Base-by-base conservation (phyloP, 2,888 invertebrate genomes). In the Priocnemis perturbator region DNA sequence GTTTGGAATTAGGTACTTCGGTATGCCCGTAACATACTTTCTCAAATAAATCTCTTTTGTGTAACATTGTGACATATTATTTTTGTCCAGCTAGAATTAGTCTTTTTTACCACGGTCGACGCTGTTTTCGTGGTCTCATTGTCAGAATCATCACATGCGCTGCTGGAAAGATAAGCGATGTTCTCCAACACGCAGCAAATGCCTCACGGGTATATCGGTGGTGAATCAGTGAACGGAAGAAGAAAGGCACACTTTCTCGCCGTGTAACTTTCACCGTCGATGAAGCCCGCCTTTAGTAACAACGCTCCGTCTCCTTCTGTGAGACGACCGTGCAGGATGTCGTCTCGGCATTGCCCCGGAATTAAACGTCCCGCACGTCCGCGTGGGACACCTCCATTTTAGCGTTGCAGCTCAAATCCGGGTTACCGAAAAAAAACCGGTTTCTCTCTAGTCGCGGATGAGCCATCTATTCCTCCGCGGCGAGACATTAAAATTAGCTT, bases 221-320 rank as follows among this genome's bases (percentile, higher is more conserved):
- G 79, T 86, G 88, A 88, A 88, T 88, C 88, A 87, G 84, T 84
- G 85, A 85, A 82, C 80, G 85, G 81, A 88, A 86, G 37, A 37
- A 37, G 87, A 87, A 87, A 88, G 88, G 86, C 87, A 82, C 84
- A 87, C 89, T 89, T 88, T 88, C 89, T 86, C 88, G 86, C 73
- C 80, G 81, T 77, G 81, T 83, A 84, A 88, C 88, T 89, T 89
- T 89, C 89, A 88, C 89, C 89, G 81, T 89, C 88, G 87, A 88
- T 88, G 83, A 85, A 82, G 48, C 23, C 19, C 52, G 14, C 19
- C 4, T 47, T 0, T 59, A 17, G 30, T 48, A 17, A 57, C 37
- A 15, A 55, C n/a, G n/a, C 19, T 30, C 30, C 37, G 3, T 37
- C 37, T 37, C 1, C 37, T 37, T 11, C 37, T 11, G 2, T 37